These are phyloP conservation scores for Parapsyche elsis DNA, from an alignment of 1,140 invertebrate genomes.

Conservation along the genomic window DNA sequence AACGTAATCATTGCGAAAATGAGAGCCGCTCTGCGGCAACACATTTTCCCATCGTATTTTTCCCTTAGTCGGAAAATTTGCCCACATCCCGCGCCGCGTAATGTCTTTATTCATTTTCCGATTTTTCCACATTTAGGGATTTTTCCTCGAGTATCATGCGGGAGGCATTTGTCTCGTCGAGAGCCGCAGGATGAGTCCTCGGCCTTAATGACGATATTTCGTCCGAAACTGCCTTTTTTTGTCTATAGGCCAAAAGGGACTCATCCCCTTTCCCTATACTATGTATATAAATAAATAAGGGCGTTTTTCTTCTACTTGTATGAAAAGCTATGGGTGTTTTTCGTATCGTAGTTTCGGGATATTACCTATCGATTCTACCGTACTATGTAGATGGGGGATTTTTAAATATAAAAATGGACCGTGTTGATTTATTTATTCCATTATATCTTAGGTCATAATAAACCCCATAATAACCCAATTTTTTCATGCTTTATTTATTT, in stretches of 20 bases:
- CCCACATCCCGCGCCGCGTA: slow-evolving; percentile 1
- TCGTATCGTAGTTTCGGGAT: not conserved
- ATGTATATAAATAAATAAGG: slow-evolving; percentile 22
- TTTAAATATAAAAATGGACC: no score
- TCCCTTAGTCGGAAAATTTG: not conserved
- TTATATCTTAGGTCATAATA: no score
- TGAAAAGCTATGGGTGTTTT: not conserved
- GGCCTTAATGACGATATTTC: slow-evolving; percentile 14
- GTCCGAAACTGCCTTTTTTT: slow-evolving; percentile 6
- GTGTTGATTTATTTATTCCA: no score
- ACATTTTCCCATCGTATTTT: slow-evolving; percentile 1
- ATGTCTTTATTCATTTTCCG: slow-evolving; percentile 32
- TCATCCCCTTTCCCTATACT: not conserved
- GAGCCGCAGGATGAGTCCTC: not conserved
- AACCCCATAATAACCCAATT: no score
- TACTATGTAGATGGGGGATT: no score
- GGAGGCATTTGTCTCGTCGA: slow-evolving; percentile 20
- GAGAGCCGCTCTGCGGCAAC: not conserved
- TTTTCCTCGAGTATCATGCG: slow-evolving; percentile 11
- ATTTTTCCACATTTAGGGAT: slow-evolving; percentile 14
- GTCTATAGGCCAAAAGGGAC: slow-evolving; percentile 5
- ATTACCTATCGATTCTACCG: no score
- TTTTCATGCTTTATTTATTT: no score
- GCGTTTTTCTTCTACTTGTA: not conserved
- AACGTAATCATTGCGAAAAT: not conserved